Evolutionary conservation across 2,888 invertebrate species (phyloP), one percentile per base, ranked within the genome.

Genomic region (Amiota minor): DNA sequence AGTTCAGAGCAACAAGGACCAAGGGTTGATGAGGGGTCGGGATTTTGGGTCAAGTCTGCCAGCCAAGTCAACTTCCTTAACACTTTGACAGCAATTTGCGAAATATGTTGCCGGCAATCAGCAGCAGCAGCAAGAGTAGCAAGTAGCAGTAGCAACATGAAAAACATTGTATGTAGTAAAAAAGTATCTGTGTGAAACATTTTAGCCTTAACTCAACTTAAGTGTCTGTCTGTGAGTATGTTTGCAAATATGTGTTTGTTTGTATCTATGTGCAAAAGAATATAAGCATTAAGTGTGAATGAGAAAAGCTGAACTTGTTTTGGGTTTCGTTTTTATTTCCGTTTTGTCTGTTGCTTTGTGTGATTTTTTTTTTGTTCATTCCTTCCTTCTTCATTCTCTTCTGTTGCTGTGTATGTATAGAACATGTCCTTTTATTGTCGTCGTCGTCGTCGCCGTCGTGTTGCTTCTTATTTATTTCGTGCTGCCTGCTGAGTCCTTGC

Each of bases 91-190:
- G 86, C 83, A 84, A 84, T 84, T 84, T 84, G 82, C 86, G 80
- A 86, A 86, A 86, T 85, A 84, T 84, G 86, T 84, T 85, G 85
- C 86, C 79, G 86, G 82, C 86, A 83, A 85, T 83, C 86, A 86
- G 84, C 78, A 74, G 75, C 86, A 82, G 85, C 79, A 84, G 83
- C 84, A 80, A 84, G 82, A 80, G 76, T 75, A 78, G 70, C 78
- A 86, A 76, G n/a, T 64, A 50, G 68, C 74, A 75, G 35, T 72
- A 73, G 50, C 72, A 72, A 46, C 9, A 23, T 59, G 67, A 72
- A 70, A 70, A 71, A 35, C 72, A 65, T 35, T 62, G 62, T 62
- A 49, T 62, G 62, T 62, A 49, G 47, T 35, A 49, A 20, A 65
- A 68, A 68, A 50, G 11, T 62, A n/a, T 53, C 14, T 35, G 3